Conservation (phyloP, 2,888 invertebrate genomes). For the Drosophila merina region DNA sequence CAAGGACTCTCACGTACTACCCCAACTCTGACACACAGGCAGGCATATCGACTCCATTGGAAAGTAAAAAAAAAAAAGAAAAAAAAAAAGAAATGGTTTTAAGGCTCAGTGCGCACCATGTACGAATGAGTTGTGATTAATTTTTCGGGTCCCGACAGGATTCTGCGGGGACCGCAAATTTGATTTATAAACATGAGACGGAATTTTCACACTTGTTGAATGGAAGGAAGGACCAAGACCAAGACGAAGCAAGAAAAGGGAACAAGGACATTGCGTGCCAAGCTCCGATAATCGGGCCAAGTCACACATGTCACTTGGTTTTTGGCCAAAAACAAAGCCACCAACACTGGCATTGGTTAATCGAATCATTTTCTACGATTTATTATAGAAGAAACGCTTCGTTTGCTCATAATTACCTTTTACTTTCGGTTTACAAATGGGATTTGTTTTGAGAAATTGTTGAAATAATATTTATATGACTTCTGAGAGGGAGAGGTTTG, state of each 20-base stretch:
- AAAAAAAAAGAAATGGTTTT: constrained; percentile 29
- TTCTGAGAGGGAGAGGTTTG: too few relatives aligned
- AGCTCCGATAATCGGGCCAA: not conserved
- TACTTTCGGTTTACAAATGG: not conserved
- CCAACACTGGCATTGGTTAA: not conserved
- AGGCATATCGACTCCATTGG: constrained; percentile 2
- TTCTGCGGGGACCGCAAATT: constrained; percentile 31
- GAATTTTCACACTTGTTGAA: constrained; percentile 55
- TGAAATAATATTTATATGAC: too few relatives aligned
- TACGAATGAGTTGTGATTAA: constrained; percentile 56
- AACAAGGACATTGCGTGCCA: constrained; percentile 1
- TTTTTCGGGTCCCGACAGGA: constrained; percentile 38
- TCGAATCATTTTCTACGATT: not conserved
- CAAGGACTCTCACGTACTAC: not conserved
- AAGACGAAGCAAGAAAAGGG: not conserved
- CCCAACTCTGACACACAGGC: too few relatives aligned
- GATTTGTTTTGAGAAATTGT: not conserved
- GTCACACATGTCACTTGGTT: constrained; percentile 2
- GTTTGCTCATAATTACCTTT: not conserved
- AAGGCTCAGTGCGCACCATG: constrained; percentile 33
- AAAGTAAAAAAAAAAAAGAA: not conserved
- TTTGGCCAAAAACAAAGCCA: not conserved
- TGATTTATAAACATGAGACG: constrained; percentile 57
- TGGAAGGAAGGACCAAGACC: not conserved
- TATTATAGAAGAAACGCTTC: not conserved